phyloP scores from a whole-genome alignment of 2,888 invertebrate genomes.

The Hypolimnas misippus region DNA sequence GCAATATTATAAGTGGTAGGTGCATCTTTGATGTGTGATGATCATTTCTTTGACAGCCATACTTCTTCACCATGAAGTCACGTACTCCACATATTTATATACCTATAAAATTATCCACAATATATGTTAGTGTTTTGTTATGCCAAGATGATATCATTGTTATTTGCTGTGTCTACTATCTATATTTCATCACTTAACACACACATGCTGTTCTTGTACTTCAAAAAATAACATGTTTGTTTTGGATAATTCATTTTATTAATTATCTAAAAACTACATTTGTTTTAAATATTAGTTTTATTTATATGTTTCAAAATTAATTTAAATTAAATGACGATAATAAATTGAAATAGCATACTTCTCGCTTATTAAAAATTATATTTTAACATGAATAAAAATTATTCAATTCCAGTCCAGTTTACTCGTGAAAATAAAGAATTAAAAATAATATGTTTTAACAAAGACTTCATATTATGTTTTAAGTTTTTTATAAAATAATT shows the following conservation, averaged over 20 bases:
- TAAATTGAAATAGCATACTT: no score
- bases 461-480: no score
- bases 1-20: not conserved
- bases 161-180: not conserved
- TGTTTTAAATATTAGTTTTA: no score
- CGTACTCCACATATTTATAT: conserved; percentile 49
- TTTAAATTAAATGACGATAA: no score
- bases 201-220: not conserved
- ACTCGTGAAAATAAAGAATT: no score
- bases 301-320: no score
- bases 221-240: not conserved
- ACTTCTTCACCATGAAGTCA: conserved; percentile 55
- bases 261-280: no score
- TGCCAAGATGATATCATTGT: conserved; percentile 38
- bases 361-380: no score
- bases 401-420: no score
- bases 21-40: conserved; percentile 3
- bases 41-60: conserved; percentile 45
- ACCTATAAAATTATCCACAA: conserved; percentile 25
- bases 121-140: conserved; percentile 16
- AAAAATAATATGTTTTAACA: no score
- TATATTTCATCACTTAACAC: not conserved
- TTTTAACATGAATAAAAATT: no score
- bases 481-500: no score
- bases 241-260: not conserved